Conservation (phyloP, 2,797 vertebrate genomes). For the Gadopsis bispinosus region DNA sequence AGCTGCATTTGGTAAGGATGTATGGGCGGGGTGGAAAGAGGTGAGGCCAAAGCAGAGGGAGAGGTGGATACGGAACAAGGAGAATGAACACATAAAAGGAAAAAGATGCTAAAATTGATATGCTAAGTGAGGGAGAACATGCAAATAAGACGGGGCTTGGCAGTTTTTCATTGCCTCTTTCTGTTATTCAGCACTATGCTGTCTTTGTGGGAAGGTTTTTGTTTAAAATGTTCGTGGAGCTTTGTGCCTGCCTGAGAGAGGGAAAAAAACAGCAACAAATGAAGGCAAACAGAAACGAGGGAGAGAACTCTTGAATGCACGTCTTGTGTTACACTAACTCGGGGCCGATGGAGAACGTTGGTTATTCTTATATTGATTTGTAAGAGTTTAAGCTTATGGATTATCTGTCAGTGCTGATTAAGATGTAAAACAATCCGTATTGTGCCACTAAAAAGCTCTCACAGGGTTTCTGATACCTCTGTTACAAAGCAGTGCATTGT, state of each 20-base stretch:
- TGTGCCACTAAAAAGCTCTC: slow-evolving; percentile 56
- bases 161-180: slow-evolving; percentile 8
- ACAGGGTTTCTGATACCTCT: slow-evolving; percentile 39
- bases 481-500: slow-evolving; percentile 55
- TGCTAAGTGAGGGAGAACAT: slow-evolving; percentile 32
- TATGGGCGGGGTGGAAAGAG: background rate
- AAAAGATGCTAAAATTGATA: slow-evolving; percentile 39
- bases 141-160: slow-evolving; percentile 34
- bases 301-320: slow-evolving; percentile 12
- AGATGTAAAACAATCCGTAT: slow-evolving; percentile 49
- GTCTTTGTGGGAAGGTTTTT: background rate
- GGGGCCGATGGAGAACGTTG: background rate
- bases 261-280: background rate
- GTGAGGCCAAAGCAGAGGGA: background rate
- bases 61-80: slow-evolving; percentile 32
- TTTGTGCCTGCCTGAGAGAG: background rate
- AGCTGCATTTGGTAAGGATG: slow-evolving; percentile 88
- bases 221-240: background rate
- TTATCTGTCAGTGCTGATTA: slow-evolving; percentile 54
- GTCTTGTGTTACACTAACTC: slow-evolving; percentile 4
- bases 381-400: slow-evolving; percentile 32
- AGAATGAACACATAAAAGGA: slow-evolving; percentile 4
- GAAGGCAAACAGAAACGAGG: slow-evolving; percentile 27
- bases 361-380: background rate
- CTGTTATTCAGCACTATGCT: background rate